phyloP scores from a whole-genome alignment of 2,797 vertebrate species.

The Protosalanx chinensis region DNA sequence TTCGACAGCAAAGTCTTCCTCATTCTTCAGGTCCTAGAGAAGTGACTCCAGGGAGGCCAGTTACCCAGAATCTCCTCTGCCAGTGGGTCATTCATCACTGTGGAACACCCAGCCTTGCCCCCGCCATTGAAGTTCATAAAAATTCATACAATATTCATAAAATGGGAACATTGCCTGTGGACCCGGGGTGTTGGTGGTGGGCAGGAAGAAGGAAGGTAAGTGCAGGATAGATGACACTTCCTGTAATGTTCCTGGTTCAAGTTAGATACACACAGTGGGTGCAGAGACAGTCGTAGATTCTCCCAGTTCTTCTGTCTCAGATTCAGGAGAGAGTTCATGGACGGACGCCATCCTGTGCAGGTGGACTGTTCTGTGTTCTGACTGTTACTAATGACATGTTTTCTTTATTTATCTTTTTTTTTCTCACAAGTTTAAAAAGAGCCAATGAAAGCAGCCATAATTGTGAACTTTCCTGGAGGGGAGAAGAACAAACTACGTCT shows the following conservation, averaged over 20 bases:
- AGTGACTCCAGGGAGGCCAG: constrained; percentile 56
- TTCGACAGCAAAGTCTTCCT: background rate
- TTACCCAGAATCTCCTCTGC: constrained; percentile 59
- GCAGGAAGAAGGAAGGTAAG: constrained; percentile 57
- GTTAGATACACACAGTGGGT: constrained; percentile 28
- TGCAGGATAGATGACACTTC: constrained; percentile 63
- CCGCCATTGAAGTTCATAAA: constrained; percentile 59
- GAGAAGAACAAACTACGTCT: too few relatives aligned
- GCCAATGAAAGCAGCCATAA: too few relatives aligned
- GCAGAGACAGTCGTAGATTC: too few relatives aligned
- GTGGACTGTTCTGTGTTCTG: too few relatives aligned
- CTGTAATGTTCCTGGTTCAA: constrained; percentile 40
- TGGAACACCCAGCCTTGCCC: constrained; percentile 55
- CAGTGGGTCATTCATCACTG: constrained; percentile 70
- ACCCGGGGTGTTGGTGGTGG: constrained; percentile 55
- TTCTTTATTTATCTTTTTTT: too few relatives aligned
- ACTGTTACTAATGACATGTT: too few relatives aligned
- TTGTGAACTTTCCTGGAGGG: too few relatives aligned
- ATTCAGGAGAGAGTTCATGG: too few relatives aligned
- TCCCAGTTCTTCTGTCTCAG: too few relatives aligned
- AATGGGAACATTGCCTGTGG: constrained; percentile 56
- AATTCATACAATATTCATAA: constrained; percentile 66
- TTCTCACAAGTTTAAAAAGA: too few relatives aligned
- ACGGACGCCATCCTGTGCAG: too few relatives aligned
- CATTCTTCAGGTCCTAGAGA: constrained; percentile 53